phyloP scores from a whole-genome alignment of 2,888 invertebrate species.

The Tupiocoris notatus region DNA sequence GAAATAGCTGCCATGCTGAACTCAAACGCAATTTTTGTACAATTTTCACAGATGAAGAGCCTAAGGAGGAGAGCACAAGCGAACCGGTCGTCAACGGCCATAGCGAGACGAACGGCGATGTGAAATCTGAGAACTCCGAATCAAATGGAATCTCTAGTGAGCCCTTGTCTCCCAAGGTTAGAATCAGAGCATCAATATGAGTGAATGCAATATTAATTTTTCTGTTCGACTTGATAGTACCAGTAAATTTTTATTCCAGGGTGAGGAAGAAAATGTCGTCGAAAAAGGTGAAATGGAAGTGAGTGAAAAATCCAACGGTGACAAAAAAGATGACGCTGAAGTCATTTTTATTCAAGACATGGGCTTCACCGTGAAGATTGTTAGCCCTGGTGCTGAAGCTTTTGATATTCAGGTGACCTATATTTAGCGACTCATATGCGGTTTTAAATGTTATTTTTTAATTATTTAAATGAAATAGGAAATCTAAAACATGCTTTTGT shows the following conservation, averaged over 20 bases:
- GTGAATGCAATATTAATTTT: no score
- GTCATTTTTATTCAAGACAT: constrained; percentile 87
- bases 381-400: constrained; percentile 85
- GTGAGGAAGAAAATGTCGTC: constrained; percentile 51
- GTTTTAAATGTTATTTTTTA: no score
- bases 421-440: not conserved
- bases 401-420: constrained; percentile 75
- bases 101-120: constrained; percentile 14
- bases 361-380: constrained; percentile 91
- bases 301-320: constrained; percentile 55
- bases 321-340: constrained; percentile 62
- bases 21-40: no score
- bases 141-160: not conserved
- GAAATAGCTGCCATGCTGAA: no score
- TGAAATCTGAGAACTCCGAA: not conserved
- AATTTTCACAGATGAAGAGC: constrained; percentile 16
- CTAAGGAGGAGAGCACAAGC: constrained; percentile 5
- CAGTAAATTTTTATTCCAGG: no score
- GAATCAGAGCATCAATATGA: no score
- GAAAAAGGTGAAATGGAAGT: constrained; percentile 57
- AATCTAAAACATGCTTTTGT: constrained; percentile 17
- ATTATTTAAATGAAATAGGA: not conserved
- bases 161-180: not conserved
- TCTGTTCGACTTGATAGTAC: no score
- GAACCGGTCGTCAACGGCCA: constrained; percentile 14